Evolutionary conservation across 2,797 vertebrate species (phyloP), one percentile per base, ranked within the genome.

Genomic region (Valencia hispanica): DNA sequence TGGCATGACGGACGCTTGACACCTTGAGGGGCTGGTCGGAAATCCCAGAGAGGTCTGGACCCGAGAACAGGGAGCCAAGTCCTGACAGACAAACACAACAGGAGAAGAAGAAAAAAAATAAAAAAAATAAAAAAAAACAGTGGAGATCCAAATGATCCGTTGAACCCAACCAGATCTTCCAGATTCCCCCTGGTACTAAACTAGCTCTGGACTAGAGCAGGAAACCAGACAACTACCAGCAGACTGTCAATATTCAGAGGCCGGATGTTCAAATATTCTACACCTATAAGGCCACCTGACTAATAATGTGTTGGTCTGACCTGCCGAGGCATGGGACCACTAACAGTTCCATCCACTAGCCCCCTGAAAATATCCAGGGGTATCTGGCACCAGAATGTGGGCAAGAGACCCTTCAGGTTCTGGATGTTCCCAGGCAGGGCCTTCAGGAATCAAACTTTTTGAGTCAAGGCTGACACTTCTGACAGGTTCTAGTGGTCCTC

Each of bases 11-110:
- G 1, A 99, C 86, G 0, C 95, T 93, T 11, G 97, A 95, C 69
- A 98, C 97, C 51, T 86, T 83, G 75, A 98, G 92, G 3, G 93
- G 92, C 6, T 87, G 65, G 0, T 95, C 93, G 0, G 97, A 91
- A 68, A 99, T 97, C 79, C 93, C 94, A 0, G 92, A 93, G 36
- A 99, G 94, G 79, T 97, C 78, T 0, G 98, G 97, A 76, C 43
- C 88, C 0, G 66, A 92, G 84, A 99, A 99, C 74, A 99, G 81
- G 78, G 96, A 95, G n/a, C 94, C 93, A 0, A 98, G 95, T 39
- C 97, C 98, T 99, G 79, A 76, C 0, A 1, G 73, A 72, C 8
- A 50, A 14, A 63, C 30, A 8, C 53, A 66, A 39, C 32, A 39
- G 57, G 5, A 50, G 43, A 79, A n/a, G n/a, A n/a, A n/a, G n/a